A percentile compares a stretch with the other conserved stretches of the same genome.
phyloP scores from a whole-genome alignment of 2,113 vertebrate species.

The Onychostoma macrolepis region DNA sequence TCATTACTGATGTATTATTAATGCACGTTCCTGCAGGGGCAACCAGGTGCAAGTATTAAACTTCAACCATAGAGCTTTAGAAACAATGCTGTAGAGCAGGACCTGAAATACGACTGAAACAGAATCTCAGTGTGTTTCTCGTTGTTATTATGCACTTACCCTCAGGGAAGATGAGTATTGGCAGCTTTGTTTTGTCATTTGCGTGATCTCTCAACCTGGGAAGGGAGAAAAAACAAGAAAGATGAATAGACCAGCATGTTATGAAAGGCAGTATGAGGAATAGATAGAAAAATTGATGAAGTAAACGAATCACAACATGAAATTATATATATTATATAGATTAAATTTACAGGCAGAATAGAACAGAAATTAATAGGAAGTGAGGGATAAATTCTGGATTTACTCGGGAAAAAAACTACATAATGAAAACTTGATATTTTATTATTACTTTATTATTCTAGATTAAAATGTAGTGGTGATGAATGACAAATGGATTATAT shows the following conservation, averaged over 20 bases:
- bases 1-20: constrained; percentile 99
- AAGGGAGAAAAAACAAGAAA: constrained; percentile 46
- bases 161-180: constrained; percentile 88
- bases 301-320: background rate
- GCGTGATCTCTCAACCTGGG: constrained; percentile 90
- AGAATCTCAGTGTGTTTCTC: background rate
- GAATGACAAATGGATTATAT: background rate
- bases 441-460: background rate
- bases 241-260: background rate
- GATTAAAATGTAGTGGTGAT: background rate
- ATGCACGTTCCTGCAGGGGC: constrained; percentile 88
- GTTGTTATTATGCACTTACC: constrained; percentile 60
- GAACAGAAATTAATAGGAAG: background rate
- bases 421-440: background rate
- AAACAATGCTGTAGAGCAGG: background rate
- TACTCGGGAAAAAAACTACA: no score
- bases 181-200: constrained; percentile 89
- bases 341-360: background rate
- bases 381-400: background rate
- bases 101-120: background rate
- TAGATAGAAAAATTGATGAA: background rate
- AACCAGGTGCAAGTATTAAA: constrained; percentile 45
- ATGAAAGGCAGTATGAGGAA: background rate
- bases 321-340: background rate
- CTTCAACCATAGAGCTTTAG: background rate